These are phyloP conservation scores for Ladona fulva DNA, from an alignment of 1,140 invertebrate species.

Conservation along the genomic window DNA sequence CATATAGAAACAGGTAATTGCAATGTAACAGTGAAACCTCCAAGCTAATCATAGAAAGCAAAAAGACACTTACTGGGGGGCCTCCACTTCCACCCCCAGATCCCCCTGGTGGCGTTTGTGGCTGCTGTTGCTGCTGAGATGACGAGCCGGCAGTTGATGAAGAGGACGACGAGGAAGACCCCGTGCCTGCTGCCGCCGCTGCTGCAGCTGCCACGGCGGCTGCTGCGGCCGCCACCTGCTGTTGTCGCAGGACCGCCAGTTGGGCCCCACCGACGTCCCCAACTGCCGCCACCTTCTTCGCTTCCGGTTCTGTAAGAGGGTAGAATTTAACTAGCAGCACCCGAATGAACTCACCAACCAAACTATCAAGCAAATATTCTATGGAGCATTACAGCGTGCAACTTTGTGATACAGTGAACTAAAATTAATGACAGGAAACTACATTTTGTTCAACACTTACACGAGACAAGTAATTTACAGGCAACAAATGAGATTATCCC, in stretches of 20 bases:
- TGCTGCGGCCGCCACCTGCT: constrained; percentile 24
- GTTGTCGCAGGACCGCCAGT: constrained; percentile 34
- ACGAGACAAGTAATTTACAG: no score
- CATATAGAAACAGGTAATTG: no score
- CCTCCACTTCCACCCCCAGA: not conserved
- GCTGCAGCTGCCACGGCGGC: constrained; percentile 25
- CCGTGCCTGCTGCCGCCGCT: constrained; percentile 31
- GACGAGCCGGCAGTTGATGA: not conserved
- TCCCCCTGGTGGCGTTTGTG: not conserved
- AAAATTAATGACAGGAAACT: no score
- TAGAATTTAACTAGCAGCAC: not conserved
- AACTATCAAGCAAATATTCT: no score
- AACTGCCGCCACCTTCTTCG: constrained; percentile 38
- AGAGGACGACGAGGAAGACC: not conserved
- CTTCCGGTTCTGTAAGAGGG: constrained; percentile 37
- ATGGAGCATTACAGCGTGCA: no score
- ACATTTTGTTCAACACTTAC: no score
- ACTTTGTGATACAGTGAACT: no score
- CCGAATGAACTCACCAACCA: constrained; percentile 18
- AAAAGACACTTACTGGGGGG: not conserved
- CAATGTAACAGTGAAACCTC: no score
- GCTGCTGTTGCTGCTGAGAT: constrained; percentile 10
- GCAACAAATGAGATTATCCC: no score
- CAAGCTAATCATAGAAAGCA: no score
- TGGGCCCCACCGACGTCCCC: constrained; percentile 36